Conservation (phyloP, 1,140 invertebrate genomes). For the Apolygus lucorum region DNA sequence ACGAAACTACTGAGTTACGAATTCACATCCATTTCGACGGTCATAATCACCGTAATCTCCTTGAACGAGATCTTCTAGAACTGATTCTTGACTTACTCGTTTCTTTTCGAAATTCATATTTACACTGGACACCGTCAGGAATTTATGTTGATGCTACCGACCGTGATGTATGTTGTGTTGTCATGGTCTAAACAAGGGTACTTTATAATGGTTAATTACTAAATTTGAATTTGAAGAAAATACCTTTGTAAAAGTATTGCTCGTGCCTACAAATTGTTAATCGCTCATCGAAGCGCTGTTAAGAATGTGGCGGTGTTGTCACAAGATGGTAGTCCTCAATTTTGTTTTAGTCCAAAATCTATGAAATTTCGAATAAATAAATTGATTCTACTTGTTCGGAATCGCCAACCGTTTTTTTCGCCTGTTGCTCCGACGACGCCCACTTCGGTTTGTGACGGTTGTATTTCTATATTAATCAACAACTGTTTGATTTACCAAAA, state of each 20-base stretch:
- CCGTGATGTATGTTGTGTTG: too few relatives aligned
- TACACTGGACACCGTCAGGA: too few relatives aligned
- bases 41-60: too few relatives aligned
- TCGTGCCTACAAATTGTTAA: slow-evolving; percentile 33
- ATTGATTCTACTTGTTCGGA: background rate
- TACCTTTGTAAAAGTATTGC: slow-evolving; percentile 24
- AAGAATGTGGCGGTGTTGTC: slow-evolving; percentile 12
- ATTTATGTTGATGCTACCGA: too few relatives aligned
- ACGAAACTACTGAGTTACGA: too few relatives aligned
- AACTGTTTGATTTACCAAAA: background rate
- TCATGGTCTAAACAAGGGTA: background rate
- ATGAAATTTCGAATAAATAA: slow-evolving; percentile 15
- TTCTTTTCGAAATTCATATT: too few relatives aligned
- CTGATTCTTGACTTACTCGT: too few relatives aligned
- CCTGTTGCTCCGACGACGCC: background rate
- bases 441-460: background rate
- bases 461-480: background rate
- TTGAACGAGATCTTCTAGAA: too few relatives aligned
- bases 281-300: slow-evolving; percentile 35
- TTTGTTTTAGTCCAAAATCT: slow-evolving; percentile 1
- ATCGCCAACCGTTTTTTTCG: background rate
- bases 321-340: background rate
- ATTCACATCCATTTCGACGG: too few relatives aligned
- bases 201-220: background rate
- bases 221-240: background rate